A percentile compares a stretch with the other conserved stretches of the same genome.
These are phyloP conservation scores for Cromileptes altivelis DNA, from an alignment of 2,113 vertebrate species.

Conservation along the genomic window DNA sequence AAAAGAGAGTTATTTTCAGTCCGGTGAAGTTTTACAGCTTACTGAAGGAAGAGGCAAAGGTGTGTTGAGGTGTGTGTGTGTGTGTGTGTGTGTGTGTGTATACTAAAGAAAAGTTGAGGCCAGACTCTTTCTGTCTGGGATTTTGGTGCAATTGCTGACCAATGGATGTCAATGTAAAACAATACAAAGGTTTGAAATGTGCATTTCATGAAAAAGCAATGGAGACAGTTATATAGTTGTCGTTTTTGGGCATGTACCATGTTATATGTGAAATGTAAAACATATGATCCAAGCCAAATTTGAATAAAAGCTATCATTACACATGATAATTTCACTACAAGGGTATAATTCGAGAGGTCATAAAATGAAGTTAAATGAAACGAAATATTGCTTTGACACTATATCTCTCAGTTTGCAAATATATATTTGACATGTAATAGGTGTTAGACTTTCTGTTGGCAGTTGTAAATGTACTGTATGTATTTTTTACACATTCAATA, in stretches of 20 bases:
- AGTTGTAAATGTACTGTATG: neutral
- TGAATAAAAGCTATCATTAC: neutral
- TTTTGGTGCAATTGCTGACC: neutral
- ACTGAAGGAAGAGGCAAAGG: neutral
- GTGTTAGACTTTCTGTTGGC: neutral
- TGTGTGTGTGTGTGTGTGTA: neutral
- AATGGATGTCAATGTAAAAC: neutral
- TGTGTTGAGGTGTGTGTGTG: constrained; percentile 2
- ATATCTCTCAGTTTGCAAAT: neutral
- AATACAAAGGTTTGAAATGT: neutral
- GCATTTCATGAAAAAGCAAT: neutral
- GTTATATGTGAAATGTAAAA: neutral
- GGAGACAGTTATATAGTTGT: neutral
- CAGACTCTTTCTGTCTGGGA: neutral
- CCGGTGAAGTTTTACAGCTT: constrained; percentile 17
- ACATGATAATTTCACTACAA: neutral
- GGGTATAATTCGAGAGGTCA: neutral
- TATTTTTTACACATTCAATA: neutral
- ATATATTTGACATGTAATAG: neutral
- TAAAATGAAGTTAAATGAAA: neutral
- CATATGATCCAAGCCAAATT: neutral
- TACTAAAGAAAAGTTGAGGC: constrained; percentile 11
- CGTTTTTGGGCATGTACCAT: neutral
- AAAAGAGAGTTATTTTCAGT: constrained; percentile 21
- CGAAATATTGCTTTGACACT: neutral